Percentiles rank a stretch among this genome's conserved stretches.
Conservation (phyloP, 1,140 invertebrate genomes). For the Drosophila repleta region DNA sequence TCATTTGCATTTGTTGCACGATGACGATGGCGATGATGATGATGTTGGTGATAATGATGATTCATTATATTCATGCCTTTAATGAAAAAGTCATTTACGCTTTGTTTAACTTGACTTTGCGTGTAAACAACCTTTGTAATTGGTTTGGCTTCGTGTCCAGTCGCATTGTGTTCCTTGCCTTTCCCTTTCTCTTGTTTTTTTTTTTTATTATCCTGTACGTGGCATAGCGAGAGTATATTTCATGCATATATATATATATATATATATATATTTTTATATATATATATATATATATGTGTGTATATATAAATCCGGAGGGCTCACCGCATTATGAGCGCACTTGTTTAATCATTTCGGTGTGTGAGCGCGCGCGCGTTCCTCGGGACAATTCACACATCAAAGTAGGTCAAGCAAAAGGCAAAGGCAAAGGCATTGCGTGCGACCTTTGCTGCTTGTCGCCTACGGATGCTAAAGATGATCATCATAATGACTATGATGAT, state of each 20-base stretch:
- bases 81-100: slow-evolving; percentile 40
- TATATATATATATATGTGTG: background rate
- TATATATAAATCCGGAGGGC: slow-evolving; percentile 54
- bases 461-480: slow-evolving; percentile 4
- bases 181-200: slow-evolving; percentile 7
- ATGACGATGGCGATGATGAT: slow-evolving; percentile 4
- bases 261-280: slow-evolving; percentile 14
- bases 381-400: slow-evolving; percentile 81
- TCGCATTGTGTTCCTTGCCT: slow-evolving; percentile 35
- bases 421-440: slow-evolving; percentile 68
- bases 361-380: slow-evolving; percentile 47
- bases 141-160: slow-evolving; percentile 72
- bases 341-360: slow-evolving; percentile 58
- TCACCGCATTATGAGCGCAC: slow-evolving; percentile 51
- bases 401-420: slow-evolving; percentile 79
- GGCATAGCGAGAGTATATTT: slow-evolving; percentile 7
- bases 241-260: slow-evolving; percentile 4
- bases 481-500: slow-evolving; percentile 1
- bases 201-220: slow-evolving; percentile 46
- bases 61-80: slow-evolving; percentile 37
- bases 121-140: slow-evolving; percentile 74
- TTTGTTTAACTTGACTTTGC: slow-evolving; percentile 60
- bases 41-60: slow-evolving; percentile 14
- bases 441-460: slow-evolving; percentile 72
- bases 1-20: slow-evolving; percentile 36